Evolutionary conservation across 2,888 invertebrate species (phyloP).

Genomic region (Agelastica alni): DNA sequence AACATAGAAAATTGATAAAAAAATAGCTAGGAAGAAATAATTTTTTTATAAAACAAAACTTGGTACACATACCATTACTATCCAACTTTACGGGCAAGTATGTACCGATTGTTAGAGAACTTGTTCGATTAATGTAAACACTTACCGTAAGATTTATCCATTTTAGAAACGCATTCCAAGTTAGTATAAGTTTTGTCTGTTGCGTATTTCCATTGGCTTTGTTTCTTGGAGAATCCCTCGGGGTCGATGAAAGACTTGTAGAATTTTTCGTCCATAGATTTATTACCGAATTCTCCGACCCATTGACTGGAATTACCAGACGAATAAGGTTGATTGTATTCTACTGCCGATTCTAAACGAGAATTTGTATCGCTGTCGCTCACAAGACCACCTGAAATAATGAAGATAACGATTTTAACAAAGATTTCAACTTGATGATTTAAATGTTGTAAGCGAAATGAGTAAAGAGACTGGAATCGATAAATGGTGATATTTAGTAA

Average conservation of each 20-base stretch:
- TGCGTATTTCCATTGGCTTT: neutral
- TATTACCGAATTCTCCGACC: conserved; percentile 11
- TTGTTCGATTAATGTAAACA: neutral
- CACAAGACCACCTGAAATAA: neutral
- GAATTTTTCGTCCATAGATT: conserved; percentile 31
- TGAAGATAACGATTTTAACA: too few species aligned
- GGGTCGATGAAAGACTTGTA: conserved; percentile 44
- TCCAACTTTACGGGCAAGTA: conserved; percentile 1
- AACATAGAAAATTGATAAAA: too few species aligned
- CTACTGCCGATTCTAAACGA: neutral
- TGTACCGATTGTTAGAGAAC: neutral
- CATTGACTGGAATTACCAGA: conserved; percentile 27
- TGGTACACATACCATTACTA: neutral
- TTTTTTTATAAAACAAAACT: too few species aligned
- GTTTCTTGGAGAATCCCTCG: conserved; percentile 21
- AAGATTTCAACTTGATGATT: too few species aligned
- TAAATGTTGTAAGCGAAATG: too few species aligned
- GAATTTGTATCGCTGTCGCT: conserved; percentile 3
- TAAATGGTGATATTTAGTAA: too few species aligned
- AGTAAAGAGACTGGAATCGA: too few species aligned
- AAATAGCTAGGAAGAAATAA: too few species aligned
- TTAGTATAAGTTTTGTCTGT: neutral
- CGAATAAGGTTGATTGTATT: neutral
- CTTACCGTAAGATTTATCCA: neutral
- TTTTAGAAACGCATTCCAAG: neutral